These are phyloP conservation scores for Caenorhabditis briggsae DNA, from an alignment of 1,140 invertebrate species.

Conservation along the genomic window DNA sequence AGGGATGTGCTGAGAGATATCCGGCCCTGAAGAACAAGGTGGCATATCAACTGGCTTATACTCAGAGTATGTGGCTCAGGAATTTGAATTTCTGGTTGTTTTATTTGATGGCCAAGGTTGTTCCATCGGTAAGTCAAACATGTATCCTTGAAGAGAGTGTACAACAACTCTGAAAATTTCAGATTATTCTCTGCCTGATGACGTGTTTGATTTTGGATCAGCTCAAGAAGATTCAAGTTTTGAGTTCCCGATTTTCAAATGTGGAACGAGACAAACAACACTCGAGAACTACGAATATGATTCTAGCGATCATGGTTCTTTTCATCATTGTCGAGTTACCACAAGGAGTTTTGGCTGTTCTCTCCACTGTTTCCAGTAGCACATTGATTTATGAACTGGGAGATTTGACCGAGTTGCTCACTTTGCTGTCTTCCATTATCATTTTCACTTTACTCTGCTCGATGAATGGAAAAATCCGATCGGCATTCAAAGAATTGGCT, in stretches of 20 bases:
- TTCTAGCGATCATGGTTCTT: slow-evolving; percentile 72
- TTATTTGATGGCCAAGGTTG: slow-evolving; percentile 68
- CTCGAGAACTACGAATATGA: slow-evolving; percentile 72
- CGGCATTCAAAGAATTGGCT: slow-evolving; percentile 22
- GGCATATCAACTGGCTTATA: slow-evolving; percentile 58
- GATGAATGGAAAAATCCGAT: slow-evolving; percentile 69
- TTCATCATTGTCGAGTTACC: slow-evolving; percentile 73
- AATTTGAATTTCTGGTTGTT: slow-evolving; percentile 73
- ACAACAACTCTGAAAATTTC: background rate
- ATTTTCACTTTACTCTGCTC: slow-evolving; percentile 72
- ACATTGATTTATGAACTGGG: slow-evolving; percentile 62
- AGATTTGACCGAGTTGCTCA: slow-evolving; percentile 72
- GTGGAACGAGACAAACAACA: slow-evolving; percentile 69
- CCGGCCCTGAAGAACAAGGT: slow-evolving; percentile 32
- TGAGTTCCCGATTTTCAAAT: slow-evolving; percentile 68
- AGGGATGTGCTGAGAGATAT: slow-evolving; percentile 59
- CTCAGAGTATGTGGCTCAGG: slow-evolving; percentile 43
- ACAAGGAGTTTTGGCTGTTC: slow-evolving; percentile 70
- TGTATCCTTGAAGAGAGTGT: too few relatives aligned
- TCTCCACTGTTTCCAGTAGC: slow-evolving; percentile 56
- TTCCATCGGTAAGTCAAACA: slow-evolving; percentile 70
- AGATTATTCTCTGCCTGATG: slow-evolving; percentile 70
- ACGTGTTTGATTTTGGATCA: slow-evolving; percentile 68
- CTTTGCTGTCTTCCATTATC: slow-evolving; percentile 72
- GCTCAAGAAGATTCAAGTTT: slow-evolving; percentile 66